These are phyloP conservation scores for Drosophila willistoni DNA, from an alignment of 1,140 invertebrate genomes.

Conservation along the genomic window DNA sequence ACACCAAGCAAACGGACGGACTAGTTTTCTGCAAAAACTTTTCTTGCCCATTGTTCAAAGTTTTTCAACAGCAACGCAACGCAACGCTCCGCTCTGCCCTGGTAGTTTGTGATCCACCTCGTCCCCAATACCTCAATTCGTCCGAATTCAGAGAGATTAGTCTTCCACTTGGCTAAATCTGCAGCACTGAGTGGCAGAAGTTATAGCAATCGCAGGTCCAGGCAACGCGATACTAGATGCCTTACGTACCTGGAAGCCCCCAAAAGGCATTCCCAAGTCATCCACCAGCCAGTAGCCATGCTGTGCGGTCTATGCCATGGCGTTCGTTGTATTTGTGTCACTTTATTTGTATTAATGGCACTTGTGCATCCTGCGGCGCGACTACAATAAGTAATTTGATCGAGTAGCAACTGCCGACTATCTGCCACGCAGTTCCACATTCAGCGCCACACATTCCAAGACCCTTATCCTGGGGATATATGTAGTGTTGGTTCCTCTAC, in stretches of 20 bases:
- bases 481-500: not conserved
- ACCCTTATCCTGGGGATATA: not conserved
- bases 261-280: conserved; percentile 30
- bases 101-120: conserved; percentile 38
- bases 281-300: conserved; percentile 1
- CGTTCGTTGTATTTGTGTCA: conserved; percentile 62
- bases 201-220: conserved; percentile 55
- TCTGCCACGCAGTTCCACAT: conserved; percentile 11
- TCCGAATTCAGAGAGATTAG: conserved; percentile 74
- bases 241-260: conserved; percentile 52
- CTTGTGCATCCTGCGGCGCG: conserved; percentile 73
- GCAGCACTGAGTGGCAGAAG: conserved; percentile 61
- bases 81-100: conserved; percentile 2
- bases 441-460: conserved; percentile 25
- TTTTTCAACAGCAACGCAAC: conserved; percentile 36
- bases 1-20: conserved; percentile 34
- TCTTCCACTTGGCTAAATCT: conserved; percentile 78
- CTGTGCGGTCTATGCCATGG: conserved; percentile 15
- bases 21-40: conserved; percentile 69
- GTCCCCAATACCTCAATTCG: conserved; percentile 13
- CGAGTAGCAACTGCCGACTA: conserved; percentile 55
- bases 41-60: conserved; percentile 73
- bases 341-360: conserved; percentile 79
- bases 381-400: conserved; percentile 77
- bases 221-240: conserved; percentile 28